phyloP scores from a whole-genome alignment of 2,113 vertebrate species.

The Charadrius vociferus region DNA sequence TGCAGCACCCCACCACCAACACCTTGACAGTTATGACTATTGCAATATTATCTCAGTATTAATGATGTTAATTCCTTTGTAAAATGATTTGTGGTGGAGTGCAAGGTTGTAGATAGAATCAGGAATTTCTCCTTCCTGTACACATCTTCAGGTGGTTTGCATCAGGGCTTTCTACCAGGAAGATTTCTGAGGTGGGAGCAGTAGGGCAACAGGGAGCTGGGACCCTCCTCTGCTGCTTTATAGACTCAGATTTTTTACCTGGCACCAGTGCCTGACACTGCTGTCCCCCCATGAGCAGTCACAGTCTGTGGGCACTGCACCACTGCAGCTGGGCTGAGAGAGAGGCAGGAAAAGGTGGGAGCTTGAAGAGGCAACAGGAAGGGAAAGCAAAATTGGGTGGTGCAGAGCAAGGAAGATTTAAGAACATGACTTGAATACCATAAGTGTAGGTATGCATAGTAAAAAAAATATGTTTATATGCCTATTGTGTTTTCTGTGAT shows the following conservation, averaged over 20 bases:
- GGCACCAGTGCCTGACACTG: rapidly evolving
- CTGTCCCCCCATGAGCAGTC: rapidly evolving
- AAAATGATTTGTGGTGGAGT: background rate
- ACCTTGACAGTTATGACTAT: background rate
- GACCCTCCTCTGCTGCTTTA: background rate
- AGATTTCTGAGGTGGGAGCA: background rate
- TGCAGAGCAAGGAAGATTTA: background rate
- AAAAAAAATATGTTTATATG: background rate
- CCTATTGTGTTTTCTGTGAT: background rate
- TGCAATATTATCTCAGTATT: background rate
- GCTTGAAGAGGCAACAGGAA: background rate
- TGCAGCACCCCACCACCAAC: background rate
- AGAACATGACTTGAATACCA: background rate
- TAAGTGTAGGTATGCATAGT: background rate
- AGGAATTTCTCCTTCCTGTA: background rate
- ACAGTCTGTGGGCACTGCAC: background rate
- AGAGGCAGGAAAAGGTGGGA: background rate
- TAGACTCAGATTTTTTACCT: background rate
- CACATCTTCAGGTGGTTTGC: background rate
- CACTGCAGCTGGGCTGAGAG: rapidly evolving
- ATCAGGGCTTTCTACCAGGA: background rate
- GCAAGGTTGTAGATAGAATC: background rate
- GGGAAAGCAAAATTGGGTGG: background rate
- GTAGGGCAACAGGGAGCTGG: background rate
- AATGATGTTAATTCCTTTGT: background rate